phyloP scores from a whole-genome alignment of 1,140 invertebrate genomes.

The Cydia pomonella region DNA sequence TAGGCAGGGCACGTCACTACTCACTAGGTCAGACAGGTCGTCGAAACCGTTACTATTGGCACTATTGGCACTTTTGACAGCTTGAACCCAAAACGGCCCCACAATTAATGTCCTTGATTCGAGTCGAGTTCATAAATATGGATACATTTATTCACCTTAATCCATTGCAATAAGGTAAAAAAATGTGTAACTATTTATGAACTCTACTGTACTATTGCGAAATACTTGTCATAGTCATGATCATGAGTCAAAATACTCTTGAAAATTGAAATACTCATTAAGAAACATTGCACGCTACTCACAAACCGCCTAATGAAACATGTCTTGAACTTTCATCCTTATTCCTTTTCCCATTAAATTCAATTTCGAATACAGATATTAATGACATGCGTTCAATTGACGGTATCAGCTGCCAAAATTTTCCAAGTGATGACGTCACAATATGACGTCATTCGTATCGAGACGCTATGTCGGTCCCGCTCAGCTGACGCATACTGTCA shows the following conservation, averaged over 20 bases:
- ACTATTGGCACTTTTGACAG: too few species aligned
- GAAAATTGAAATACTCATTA: not conserved
- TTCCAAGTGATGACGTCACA: not conserved
- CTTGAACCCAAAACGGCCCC: too few species aligned
- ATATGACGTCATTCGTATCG: not conserved
- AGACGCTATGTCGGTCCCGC: not conserved
- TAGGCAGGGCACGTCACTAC: too few species aligned
- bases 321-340: not conserved
- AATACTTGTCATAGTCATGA: not conserved
- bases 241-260: constrained; percentile 12
- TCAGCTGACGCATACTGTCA: constrained; percentile 14
- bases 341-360: not conserved
- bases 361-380: not conserved
- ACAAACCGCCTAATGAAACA: not conserved
- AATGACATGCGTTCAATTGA: not conserved
- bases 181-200: too few species aligned
- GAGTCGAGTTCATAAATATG: too few species aligned
- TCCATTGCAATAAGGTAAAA: too few species aligned
- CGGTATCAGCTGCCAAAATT: not conserved
- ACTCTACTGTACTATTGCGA: not conserved
- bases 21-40: too few species aligned
- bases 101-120: too few species aligned
- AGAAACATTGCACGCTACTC: not conserved
- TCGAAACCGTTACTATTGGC: too few species aligned
- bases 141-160: too few species aligned